Conservation (phyloP, 2,888 invertebrate genomes). For the Caenorhabditis wallacei region DNA sequence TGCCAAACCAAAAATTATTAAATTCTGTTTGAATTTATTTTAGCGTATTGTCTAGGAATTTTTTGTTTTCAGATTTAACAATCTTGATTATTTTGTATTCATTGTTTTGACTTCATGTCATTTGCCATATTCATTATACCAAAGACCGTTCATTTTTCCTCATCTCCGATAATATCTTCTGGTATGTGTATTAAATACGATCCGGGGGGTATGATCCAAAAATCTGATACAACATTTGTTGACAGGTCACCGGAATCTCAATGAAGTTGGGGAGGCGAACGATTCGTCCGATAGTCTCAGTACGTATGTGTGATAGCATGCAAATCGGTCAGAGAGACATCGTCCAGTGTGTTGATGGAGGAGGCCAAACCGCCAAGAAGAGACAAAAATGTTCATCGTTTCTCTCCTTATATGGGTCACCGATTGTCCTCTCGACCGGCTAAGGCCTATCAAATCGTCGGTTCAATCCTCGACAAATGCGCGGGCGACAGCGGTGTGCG, state of each 20-base stretch:
- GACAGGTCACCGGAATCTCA: constrained; percentile 49
- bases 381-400: constrained; percentile 59
- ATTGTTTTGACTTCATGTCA: not conserved
- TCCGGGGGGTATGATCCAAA: constrained; percentile 51
- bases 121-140: not conserved
- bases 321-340: constrained; percentile 55
- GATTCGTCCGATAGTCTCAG: constrained; percentile 31
- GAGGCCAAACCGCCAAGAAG: constrained; percentile 61
- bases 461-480: constrained; percentile 38
- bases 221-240: constrained; percentile 60
- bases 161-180: constrained; percentile 22
- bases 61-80: not conserved
- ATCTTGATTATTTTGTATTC: not conserved
- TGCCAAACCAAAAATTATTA: too few relatives aligned
- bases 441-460: constrained; percentile 61
- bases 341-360: constrained; percentile 7
- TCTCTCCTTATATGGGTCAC: constrained; percentile 63
- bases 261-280: constrained; percentile 36
- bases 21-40: too few relatives aligned
- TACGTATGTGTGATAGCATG: constrained; percentile 61
- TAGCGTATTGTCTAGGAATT: too few relatives aligned
- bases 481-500: constrained; percentile 12
- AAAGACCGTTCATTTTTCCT: constrained; percentile 15
- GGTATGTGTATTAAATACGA: constrained; percentile 39
- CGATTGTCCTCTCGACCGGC: constrained; percentile 65